Evolutionary conservation across 2,888 invertebrate genomes (phyloP), one percentile per base, ranked within the genome.

Genomic region (Uloborus plumipes): DNA sequence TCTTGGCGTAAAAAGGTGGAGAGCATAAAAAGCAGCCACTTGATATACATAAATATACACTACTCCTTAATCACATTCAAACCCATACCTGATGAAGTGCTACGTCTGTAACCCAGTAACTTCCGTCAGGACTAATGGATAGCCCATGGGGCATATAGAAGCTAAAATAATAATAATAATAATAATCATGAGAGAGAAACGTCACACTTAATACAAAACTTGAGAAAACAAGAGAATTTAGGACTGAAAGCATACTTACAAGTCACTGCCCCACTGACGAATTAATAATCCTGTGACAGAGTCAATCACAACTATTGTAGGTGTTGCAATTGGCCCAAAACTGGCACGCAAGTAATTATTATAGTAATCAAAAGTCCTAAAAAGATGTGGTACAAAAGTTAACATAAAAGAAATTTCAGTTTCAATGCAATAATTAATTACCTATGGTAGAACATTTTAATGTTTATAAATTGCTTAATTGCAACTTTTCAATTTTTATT

Each of bases 61-160:
- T 39, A 39, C 2, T 26, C 26, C 26, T 3, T 3, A 26, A 39
- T 39, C 39, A 39, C 39, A 39, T 39, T 11, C 11, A 7, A 7
- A 39, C 50, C 9, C n/a, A 94, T 50, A 96, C 97, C 91, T 99
- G 98, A 90, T 99, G 98, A 87, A 97, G 92, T 0, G 95, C 99
- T 14, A 98, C 97, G 89, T 99, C 99, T 1, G 99, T 99, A 31
- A 98, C 91, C 97, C 97, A 99, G 50, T 95, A 92, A 88, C 96
- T 95, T 85, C 95, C 96, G 26, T 90, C 87, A 85, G 93, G 92
- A 89, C 98, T 98, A 20, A 98, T 93, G 18, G 95, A 95, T 84
- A 99, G 91, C 14, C 98, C 98, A 89, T 99, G 99, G 0, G 99
- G 99, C 93, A 99, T 93, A 88, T 95, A 98, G 90, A 98, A 99